Evolutionary conservation across 2,797 vertebrate species (phyloP), one percentile per base, ranked within the genome.

Genomic region (Semotilus atromaculatus): DNA sequence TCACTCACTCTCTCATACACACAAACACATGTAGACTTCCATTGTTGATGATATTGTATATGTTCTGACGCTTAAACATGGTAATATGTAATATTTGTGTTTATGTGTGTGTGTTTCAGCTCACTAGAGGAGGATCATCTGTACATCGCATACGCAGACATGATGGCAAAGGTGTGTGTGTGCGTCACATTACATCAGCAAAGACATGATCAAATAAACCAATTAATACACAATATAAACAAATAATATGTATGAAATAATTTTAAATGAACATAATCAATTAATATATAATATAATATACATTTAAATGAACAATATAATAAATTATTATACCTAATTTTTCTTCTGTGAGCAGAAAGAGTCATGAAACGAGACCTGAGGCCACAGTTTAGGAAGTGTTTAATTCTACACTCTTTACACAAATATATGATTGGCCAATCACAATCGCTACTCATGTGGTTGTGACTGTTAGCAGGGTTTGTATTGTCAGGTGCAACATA

Each of bases 101-200:
- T 3, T 83, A 1, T 88, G 26, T 16, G 18, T 6, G 16, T 53
- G 5, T 18, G 34, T 85, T 86, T 71, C 87, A 99, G 98, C 90
- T 97, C 96, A 88, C 88, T 99, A 91, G 97, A 98, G 87, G 96
- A 97, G 40, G 98, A 99, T 90, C 95, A 96, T n/a, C 92, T 99
- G 84, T 99, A 99, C 80, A 97, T 97, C 73, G 97, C 98, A 66
- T 99, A 99, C 91, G 97, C 98, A 76, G 97, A 98, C 84, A 99
- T 99, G 97, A 99, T 99, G 98, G 98, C 97, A 91, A 99, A 99
- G 97, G 98, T 72, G 51, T 70, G 60, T 26, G 11, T 40, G 40
- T 45, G 60, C 10, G 11, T 80, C 3, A 7, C 13, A 36, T 80
- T 26, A 26, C 40, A 45, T 72, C 70, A 72, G 0, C n/a, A 29